phyloP scores from a whole-genome alignment of 2,113 vertebrate genomes.

The Eurystomus gularis region DNA sequence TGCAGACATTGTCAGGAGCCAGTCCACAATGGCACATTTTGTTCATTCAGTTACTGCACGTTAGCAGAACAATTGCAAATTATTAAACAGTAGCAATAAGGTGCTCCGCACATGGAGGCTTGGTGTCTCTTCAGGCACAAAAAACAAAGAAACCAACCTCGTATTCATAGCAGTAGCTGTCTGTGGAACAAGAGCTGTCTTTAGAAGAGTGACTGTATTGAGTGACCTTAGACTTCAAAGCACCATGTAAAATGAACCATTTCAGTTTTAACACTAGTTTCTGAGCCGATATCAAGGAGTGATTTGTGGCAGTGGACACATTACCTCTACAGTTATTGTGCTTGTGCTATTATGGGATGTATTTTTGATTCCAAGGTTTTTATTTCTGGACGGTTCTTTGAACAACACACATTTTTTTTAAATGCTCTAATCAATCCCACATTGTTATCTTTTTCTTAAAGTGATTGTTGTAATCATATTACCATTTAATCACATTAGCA shows the following conservation, averaged over 20 bases:
- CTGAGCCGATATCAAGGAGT: background rate
- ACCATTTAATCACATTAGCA: slow-evolving; percentile 11
- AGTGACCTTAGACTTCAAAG: background rate
- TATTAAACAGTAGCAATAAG: background rate
- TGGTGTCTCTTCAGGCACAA: background rate
- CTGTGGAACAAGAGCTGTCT: background rate
- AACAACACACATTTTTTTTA: background rate
- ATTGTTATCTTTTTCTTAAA: background rate
- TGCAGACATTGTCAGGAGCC: background rate
- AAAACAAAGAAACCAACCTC: background rate
- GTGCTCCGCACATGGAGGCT: background rate
- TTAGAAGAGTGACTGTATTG: background rate
- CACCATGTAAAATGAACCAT: background rate
- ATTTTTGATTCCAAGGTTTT: background rate
- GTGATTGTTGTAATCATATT: background rate
- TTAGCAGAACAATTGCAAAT: background rate
- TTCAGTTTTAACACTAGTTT: background rate
- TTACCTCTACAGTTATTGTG: background rate
- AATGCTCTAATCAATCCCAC: background rate
- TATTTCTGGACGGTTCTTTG: background rate
- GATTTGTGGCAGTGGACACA: background rate
- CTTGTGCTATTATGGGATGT: background rate
- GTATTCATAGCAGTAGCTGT: background rate
- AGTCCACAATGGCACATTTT: background rate
- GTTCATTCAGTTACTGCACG: background rate